Evolutionary conservation across 2,113 vertebrate species (phyloP).

Genomic region (Epinephelus lanceolatus): DNA sequence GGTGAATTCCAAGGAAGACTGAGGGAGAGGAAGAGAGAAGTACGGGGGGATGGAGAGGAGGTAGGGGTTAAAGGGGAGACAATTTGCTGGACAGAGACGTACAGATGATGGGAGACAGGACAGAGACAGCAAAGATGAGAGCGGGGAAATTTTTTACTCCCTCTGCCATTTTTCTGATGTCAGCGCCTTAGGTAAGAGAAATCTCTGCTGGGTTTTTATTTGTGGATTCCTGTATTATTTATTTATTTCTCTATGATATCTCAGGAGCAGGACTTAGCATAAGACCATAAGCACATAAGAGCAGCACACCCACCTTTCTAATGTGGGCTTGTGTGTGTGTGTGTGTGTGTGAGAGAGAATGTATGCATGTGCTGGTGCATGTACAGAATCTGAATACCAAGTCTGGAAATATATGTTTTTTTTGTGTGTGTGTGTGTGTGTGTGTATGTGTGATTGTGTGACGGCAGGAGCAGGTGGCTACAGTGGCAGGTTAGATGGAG

Average conservation of each 20-base stretch:
- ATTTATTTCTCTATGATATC: constrained; percentile 59
- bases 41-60: background rate
- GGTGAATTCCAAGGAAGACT: constrained; percentile 75
- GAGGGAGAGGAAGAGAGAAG: constrained; percentile 20
- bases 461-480: constrained; percentile 72
- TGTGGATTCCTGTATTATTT: constrained; percentile 53
- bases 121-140: constrained; percentile 38
- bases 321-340: constrained; percentile 6
- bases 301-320: constrained; percentile 41
- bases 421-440: constrained; percentile 13
- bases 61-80: constrained; percentile 60
- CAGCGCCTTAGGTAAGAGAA: constrained; percentile 42
- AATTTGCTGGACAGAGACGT: constrained; percentile 44
- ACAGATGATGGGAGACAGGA: constrained; percentile 31
- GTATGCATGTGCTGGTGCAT: background rate
- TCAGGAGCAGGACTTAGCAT: constrained; percentile 64
- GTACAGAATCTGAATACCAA: constrained; percentile 16
- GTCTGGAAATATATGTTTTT: constrained; percentile 5
- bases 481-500: constrained; percentile 72
- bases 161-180: constrained; percentile 44
- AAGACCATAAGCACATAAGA: constrained; percentile 64
- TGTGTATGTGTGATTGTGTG: constrained; percentile 35
- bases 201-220: constrained; percentile 56
- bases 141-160: constrained; percentile 10
- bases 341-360: background rate